Percentiles rank a stretch among this genome's conserved stretches.
phyloP scores from a whole-genome alignment of 1,140 invertebrate genomes.

The Halictus rubicundus region DNA sequence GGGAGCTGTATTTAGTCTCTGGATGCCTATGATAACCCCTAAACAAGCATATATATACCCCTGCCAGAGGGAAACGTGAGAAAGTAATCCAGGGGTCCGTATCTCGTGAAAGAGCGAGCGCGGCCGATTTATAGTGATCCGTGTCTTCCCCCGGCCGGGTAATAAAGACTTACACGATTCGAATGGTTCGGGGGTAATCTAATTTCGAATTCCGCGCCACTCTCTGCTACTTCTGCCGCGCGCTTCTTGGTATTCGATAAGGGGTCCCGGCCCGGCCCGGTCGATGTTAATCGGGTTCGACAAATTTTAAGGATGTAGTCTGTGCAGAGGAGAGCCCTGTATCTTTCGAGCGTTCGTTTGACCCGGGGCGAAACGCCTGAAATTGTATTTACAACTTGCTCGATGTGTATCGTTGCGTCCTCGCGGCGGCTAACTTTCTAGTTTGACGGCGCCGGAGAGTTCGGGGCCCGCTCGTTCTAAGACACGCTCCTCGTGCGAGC shows the following conservation, averaged over 20 bases:
- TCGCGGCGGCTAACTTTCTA: background rate
- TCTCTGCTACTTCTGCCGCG: background rate
- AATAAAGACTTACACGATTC: constrained; percentile 25
- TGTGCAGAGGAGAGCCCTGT: no score
- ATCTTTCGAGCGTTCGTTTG: background rate
- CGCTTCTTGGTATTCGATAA: constrained; percentile 23
- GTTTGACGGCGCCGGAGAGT: background rate
- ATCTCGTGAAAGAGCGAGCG: background rate
- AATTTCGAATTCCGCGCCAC: constrained; percentile 20
- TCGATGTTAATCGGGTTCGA: constrained; percentile 33
- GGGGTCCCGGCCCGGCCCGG: background rate
- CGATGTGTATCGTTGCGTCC: background rate
- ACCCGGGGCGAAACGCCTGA: background rate
- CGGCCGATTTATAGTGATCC: constrained; percentile 13
- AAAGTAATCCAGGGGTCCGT: no score
- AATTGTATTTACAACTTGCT: constrained; percentile 37
- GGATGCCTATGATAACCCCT: no score
- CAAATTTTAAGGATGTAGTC: background rate
- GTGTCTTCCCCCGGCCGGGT: background rate
- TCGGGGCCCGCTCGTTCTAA: background rate
- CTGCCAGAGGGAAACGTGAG: no score
- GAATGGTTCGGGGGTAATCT: constrained; percentile 5
- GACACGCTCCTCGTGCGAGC: background rate
- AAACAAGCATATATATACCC: no score
- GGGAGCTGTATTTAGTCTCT: no score